phyloP scores from a whole-genome alignment of 2,113 vertebrate species.

The Cygnus buccinator region DNA sequence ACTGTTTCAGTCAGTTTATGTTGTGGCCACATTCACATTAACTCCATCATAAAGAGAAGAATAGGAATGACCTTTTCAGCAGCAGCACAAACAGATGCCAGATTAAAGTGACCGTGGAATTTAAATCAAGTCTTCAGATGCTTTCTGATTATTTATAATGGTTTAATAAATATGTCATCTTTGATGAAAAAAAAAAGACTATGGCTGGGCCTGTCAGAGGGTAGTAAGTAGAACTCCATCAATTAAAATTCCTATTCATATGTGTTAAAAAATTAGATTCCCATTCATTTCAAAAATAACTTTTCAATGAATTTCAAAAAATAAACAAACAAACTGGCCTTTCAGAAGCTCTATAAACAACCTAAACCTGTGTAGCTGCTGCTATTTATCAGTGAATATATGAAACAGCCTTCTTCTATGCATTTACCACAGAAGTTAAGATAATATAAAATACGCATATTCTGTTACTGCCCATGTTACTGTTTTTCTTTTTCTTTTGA shows the following conservation, averaged over 20 bases:
- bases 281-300: background rate
- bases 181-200: background rate
- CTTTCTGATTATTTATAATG: background rate
- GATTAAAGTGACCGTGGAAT: background rate
- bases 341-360: background rate
- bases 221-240: background rate
- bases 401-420: background rate
- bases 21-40: background rate
- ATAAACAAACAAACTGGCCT: accelerated
- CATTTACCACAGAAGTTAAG: background rate
- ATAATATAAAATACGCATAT: background rate
- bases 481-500: background rate
- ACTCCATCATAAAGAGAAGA: background rate
- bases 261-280: background rate
- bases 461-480: background rate
- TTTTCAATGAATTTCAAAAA: background rate
- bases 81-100: background rate
- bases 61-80: background rate
- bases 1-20: background rate
- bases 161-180: background rate
- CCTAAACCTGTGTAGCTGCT: background rate
- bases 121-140: background rate
- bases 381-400: background rate
- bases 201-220: background rate
- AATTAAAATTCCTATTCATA: background rate